Evolutionary conservation across 2,113 vertebrate genomes (phyloP).

Genomic region (Ptychochromis oligacanthus): DNA sequence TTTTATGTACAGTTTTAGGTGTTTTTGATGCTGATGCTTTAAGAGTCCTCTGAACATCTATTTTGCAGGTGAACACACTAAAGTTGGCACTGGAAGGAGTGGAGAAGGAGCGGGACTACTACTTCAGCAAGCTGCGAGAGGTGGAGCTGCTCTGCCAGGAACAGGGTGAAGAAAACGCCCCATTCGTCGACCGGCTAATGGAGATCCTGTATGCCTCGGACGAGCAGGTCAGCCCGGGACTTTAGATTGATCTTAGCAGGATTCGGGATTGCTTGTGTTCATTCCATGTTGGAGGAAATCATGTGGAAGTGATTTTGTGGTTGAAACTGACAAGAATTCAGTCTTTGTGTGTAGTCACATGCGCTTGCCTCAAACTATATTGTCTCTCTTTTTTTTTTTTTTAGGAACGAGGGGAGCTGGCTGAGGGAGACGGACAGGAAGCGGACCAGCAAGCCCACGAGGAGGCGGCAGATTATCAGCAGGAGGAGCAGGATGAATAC

Average conservation of each 20-base stretch:
- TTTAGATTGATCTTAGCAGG: background rate
- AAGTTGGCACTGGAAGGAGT: constrained; percentile 96
- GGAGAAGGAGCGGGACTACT: constrained; percentile 99
- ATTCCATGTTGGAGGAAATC: constrained; percentile 23
- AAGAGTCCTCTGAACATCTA: background rate
- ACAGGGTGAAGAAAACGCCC: constrained; percentile 90
- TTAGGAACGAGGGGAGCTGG: constrained; percentile 89
- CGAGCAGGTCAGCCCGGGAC: constrained; percentile 85
- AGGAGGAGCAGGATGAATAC: constrained; percentile 97
- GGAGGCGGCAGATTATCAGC: constrained; percentile 86
- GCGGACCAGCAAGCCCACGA: constrained; percentile 88
- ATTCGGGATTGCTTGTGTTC: background rate
- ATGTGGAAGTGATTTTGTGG: constrained; percentile 6
- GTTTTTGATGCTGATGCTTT: background rate
- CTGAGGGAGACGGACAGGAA: constrained; percentile 84
- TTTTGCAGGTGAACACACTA: constrained; percentile 90
- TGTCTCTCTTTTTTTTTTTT: background rate
- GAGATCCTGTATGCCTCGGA: constrained; percentile 95
- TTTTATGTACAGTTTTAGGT: too few species aligned
- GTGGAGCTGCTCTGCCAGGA: constrained; percentile 98
- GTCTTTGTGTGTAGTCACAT: constrained; percentile 30
- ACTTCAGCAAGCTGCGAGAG: constrained; percentile 97
- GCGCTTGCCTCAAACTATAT: background rate
- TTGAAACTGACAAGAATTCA: constrained; percentile 18
- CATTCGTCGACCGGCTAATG: constrained; percentile 93